Percentiles rank a stretch among this genome's conserved stretches.
Evolutionary conservation across 2,113 vertebrate genomes (phyloP).

Genomic region (Gnathonemus longibarbis): DNA sequence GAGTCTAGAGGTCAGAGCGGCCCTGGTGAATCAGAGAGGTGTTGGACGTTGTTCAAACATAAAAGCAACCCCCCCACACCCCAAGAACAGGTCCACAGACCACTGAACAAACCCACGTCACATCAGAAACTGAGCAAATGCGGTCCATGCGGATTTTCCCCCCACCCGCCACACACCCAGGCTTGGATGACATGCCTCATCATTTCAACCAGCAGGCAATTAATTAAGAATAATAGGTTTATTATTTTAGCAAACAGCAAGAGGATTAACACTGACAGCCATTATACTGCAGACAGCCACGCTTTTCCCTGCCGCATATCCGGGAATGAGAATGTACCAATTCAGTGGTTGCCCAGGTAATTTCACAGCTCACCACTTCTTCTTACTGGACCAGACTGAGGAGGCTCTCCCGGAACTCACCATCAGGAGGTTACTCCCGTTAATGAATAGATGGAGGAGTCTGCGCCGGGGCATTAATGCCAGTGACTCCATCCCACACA

Average conservation of each 20-base stretch:
- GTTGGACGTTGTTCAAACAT: background rate
- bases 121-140: background rate
- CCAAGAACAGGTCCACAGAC: background rate
- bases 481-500: background rate
- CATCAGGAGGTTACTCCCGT: background rate
- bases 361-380: background rate
- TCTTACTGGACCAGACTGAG: background rate
- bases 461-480: background rate
- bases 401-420: background rate
- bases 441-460: background rate
- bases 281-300: background rate
- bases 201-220: conserved; percentile 26
- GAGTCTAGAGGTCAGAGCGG: too few relatives aligned
- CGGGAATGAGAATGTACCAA: background rate
- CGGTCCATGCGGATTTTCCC: conserved; percentile 18
- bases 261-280: background rate
- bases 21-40: background rate
- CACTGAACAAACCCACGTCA: background rate
- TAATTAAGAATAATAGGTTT: background rate
- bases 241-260: background rate
- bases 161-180: conserved; percentile 39
- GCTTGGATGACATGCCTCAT: background rate
- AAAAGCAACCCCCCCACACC: background rate
- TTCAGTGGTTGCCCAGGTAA: background rate
- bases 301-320: background rate